These are phyloP conservation scores for Kryptolebias ocellatus DNA, from an alignment of 2,797 vertebrate genomes.

Conservation along the genomic window DNA sequence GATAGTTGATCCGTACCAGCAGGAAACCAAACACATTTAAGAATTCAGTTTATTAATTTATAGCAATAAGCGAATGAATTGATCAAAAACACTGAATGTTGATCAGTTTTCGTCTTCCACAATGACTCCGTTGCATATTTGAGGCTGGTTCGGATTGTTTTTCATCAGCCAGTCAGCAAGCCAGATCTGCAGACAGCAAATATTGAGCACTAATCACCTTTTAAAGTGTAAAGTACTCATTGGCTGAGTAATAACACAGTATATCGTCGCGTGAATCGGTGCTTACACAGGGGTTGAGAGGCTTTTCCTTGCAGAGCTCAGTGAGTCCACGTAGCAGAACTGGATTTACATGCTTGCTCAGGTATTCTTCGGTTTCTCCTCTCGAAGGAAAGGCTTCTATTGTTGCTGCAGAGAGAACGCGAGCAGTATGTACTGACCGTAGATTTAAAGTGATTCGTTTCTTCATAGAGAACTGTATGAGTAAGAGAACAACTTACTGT, in stretches of 20 bases:
- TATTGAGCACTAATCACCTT: background rate
- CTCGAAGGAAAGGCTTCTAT: conserved; percentile 85
- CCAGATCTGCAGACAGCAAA: conserved; percentile 84
- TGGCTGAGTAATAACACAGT: too few species aligned
- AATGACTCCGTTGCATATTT: conserved; percentile 62
- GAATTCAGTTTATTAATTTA: conserved; percentile 16
- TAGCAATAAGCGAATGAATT: background rate
- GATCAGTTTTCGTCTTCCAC: conserved; percentile 51
- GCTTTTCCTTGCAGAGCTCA: conserved; percentile 91
- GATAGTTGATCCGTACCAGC: conserved; percentile 3
- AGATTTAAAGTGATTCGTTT: background rate
- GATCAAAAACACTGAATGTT: background rate
- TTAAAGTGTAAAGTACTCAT: background rate
- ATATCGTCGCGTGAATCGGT: background rate
- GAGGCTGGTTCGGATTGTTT: conserved; percentile 91
- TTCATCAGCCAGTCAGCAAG: conserved; percentile 93
- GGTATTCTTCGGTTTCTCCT: conserved; percentile 86
- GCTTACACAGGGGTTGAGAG: conserved; percentile 89
- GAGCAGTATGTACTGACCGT: background rate
- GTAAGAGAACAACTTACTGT: conserved; percentile 79
- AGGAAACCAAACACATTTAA: conserved; percentile 8
- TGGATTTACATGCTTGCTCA: conserved; percentile 86
- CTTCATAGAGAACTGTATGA: background rate
- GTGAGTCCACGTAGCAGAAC: conserved; percentile 89
- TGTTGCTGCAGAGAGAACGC: conserved; percentile 75